Evolutionary conservation across 1,140 invertebrate species (phyloP).

Genomic region (Drosophila pallidifrons): DNA sequence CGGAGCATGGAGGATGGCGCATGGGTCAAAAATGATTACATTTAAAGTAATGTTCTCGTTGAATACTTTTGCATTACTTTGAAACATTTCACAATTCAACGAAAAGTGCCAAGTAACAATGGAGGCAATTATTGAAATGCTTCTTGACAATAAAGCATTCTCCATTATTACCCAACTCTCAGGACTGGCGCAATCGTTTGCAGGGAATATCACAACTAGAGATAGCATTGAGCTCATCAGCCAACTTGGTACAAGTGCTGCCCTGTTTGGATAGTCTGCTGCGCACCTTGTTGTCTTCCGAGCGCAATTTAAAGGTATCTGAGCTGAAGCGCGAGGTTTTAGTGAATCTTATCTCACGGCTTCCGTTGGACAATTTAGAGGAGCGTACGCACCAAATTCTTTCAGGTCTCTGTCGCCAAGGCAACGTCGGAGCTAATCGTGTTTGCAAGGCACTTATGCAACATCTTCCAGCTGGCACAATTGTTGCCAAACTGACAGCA

Average conservation of each 20-base stretch:
- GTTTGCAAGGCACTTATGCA: constrained; percentile 89
- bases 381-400: constrained; percentile 86
- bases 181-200: constrained; percentile 87
- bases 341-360: constrained; percentile 78
- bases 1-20: neutral
- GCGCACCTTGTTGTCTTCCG: constrained; percentile 86
- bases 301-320: constrained; percentile 78
- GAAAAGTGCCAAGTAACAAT: constrained; percentile 30
- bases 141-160: constrained; percentile 37
- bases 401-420: constrained; percentile 87
- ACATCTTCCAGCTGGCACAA: constrained; percentile 87
- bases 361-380: constrained; percentile 84
- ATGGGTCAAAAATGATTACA: constrained; percentile 9
- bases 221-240: constrained; percentile 85
- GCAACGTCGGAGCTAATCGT: constrained; percentile 86
- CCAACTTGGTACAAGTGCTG: constrained; percentile 86
- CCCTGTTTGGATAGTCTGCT: constrained; percentile 88
- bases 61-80: constrained; percentile 10
- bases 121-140: constrained; percentile 39
- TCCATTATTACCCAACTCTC: constrained; percentile 14
- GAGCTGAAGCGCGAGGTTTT: constrained; percentile 78
- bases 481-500: constrained; percentile 88
- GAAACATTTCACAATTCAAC: constrained; percentile 5
- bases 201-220: constrained; percentile 87
- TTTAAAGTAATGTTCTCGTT: constrained; percentile 44